These are phyloP conservation scores for Ametastegia equiseti DNA, from an alignment of 2,888 invertebrate genomes.

Conservation along the genomic window DNA sequence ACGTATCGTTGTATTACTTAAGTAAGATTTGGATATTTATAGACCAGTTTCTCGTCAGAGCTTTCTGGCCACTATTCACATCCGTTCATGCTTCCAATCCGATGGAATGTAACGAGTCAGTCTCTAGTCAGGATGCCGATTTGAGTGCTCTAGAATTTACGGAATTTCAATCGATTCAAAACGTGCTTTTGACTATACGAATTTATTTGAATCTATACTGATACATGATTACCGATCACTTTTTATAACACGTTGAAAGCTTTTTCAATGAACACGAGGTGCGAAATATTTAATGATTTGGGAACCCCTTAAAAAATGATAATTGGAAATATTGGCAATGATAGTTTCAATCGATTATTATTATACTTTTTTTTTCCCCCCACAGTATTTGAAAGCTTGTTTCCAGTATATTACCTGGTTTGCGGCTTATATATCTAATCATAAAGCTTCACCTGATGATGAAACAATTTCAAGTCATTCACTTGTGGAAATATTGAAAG, in stretches of 20 bases:
- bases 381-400: background rate
- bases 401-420: background rate
- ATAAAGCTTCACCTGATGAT: background rate
- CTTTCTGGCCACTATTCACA: background rate
- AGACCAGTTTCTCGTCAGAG: background rate
- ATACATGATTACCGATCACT: background rate
- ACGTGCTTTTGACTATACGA: background rate
- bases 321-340: too few relatives aligned
- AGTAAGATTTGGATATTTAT: conserved; percentile 14
- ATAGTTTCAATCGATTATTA: background rate
- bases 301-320: too few relatives aligned
- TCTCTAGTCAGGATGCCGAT: background rate
- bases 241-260: background rate
- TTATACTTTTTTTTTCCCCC: background rate
- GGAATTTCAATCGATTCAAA: background rate
- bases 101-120: conserved; percentile 23
- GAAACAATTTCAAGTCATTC: background rate
- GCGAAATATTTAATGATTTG: too few relatives aligned
- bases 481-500: too few relatives aligned
- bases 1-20: background rate
- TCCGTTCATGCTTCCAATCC: background rate
- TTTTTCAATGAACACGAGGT: background rate
- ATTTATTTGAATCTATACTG: background rate
- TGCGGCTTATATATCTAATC: background rate
- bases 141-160: background rate